Percentiles rank a stretch among this genome's conserved stretches.
Evolutionary conservation across 2,113 vertebrate genomes (phyloP).

Genomic region (Zapus hudsonius): DNA sequence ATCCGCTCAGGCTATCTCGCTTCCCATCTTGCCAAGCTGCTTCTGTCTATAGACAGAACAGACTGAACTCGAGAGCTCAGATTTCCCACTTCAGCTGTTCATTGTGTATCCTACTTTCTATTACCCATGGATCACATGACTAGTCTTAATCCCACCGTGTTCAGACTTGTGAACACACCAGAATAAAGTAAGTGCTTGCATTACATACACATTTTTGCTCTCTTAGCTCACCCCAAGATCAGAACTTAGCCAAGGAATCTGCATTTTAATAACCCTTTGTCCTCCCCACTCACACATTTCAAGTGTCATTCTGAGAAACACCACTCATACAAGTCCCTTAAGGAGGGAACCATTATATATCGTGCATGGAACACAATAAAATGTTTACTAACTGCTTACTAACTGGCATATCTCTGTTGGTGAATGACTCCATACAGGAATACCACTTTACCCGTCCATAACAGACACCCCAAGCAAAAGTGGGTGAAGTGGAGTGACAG

Average conservation of each 20-base stretch:
- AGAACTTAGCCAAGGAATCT: not conserved
- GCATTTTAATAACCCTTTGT: not conserved
- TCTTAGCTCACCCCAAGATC: not conserved
- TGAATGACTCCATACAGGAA: not conserved
- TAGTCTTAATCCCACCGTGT: not conserved
- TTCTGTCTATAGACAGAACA: not conserved
- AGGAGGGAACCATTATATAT: not conserved
- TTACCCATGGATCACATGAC: not conserved
- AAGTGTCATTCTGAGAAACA: conserved; percentile 10
- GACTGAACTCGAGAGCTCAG: not conserved
- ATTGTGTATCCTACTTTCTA: not conserved
- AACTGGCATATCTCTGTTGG: not conserved
- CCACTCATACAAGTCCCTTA: not conserved
- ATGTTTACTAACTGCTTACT: conserved; percentile 3
- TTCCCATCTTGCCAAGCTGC: not conserved
- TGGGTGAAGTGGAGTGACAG: not conserved
- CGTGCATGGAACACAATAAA: not conserved
- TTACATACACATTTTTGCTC: not conserved
- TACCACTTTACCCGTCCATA: not conserved
- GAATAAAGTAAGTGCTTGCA: not conserved
- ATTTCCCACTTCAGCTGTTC: not conserved
- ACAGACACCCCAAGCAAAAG: conserved; percentile 17
- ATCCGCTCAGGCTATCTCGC: not conserved
- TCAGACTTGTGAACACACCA: not conserved
- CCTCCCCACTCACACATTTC: not conserved